Percentiles rank a stretch among this genome's conserved stretches.
Conservation (phyloP, 2,888 invertebrate genomes). For the Oscheius sp. region DNA sequence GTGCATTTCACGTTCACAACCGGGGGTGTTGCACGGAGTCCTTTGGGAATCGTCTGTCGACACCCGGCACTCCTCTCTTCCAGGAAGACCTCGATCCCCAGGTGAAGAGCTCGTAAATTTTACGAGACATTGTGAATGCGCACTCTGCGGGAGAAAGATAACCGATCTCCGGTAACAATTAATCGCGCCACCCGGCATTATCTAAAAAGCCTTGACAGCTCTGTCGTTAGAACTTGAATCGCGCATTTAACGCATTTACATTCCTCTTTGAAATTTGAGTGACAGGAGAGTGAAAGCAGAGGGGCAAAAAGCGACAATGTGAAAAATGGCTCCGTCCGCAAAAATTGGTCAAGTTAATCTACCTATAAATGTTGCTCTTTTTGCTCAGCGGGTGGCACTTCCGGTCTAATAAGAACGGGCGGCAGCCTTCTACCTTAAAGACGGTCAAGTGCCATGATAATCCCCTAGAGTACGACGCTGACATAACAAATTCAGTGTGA, state of each 20-base stretch:
- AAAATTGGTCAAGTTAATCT: background rate
- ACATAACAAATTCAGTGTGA: conserved; percentile 34
- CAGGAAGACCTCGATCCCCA: conserved; percentile 3
- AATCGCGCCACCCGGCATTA: conserved; percentile 28
- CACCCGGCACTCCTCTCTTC: background rate
- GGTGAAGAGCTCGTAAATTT: conserved; percentile 38
- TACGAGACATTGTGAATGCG: conserved; percentile 36
- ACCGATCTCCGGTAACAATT: conserved; percentile 36
- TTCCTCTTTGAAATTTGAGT: too few species aligned
- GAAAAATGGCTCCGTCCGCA: background rate
- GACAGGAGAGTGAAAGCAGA: background rate
- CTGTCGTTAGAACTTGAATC: background rate
- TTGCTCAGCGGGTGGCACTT: conserved; percentile 29
- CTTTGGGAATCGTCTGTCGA: conserved; percentile 30
- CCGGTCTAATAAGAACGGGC: conserved; percentile 23
- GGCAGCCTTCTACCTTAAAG: conserved; percentile 31
- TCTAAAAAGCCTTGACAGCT: conserved; percentile 17
- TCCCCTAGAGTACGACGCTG: conserved; percentile 32
- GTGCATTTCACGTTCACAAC: conserved; percentile 15
- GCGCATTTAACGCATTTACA: background rate
- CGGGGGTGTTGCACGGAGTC: conserved; percentile 12
- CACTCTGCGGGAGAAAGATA: conserved; percentile 37
- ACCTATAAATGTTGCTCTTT: background rate
- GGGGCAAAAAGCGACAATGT: background rate
- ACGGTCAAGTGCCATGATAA: conserved; percentile 32